These are phyloP conservation scores for Oreonectes daqikongensis DNA, from an alignment of 2,797 vertebrate species.

Conservation along the genomic window DNA sequence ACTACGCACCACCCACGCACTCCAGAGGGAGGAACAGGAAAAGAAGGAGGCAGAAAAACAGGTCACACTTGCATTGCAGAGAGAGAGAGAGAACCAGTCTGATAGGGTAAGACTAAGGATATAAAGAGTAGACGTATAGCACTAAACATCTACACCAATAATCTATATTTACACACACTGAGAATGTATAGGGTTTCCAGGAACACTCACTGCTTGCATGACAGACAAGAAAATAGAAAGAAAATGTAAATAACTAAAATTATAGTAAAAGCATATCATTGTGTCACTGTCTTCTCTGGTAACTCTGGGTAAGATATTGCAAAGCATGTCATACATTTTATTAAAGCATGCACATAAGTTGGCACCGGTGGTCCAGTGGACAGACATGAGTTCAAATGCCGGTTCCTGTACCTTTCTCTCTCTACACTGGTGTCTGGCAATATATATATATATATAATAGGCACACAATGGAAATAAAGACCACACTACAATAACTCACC, in stretches of 20 bases:
- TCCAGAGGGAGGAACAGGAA: conserved; percentile 81
- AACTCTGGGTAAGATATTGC: too few relatives aligned
- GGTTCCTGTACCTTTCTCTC: too few relatives aligned
- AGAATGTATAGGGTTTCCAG: background rate
- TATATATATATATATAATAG: too few relatives aligned
- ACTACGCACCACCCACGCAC: conserved; percentile 79
- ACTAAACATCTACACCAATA: background rate
- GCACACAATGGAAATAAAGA: too few relatives aligned
- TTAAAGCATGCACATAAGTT: too few relatives aligned
- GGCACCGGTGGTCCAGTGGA: too few relatives aligned
- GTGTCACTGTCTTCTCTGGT: too few relatives aligned
- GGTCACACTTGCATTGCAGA: conserved; percentile 73
- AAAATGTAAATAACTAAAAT: background rate
- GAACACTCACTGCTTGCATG: background rate
- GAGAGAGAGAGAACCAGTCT: conserved; percentile 70
- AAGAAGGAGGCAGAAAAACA: conserved; percentile 77
- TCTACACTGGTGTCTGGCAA: too few relatives aligned
- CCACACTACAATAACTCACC: too few relatives aligned
- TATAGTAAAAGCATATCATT: background rate
- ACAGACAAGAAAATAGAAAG: background rate
- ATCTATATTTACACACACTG: too few relatives aligned
- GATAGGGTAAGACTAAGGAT: conserved; percentile 72
- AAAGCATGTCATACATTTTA: too few relatives aligned
- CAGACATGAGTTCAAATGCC: too few relatives aligned
- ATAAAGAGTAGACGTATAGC: background rate